These are phyloP conservation scores for Microcaecilia unicolor DNA, from an alignment of 2,797 vertebrate genomes.

Conservation along the genomic window DNA sequence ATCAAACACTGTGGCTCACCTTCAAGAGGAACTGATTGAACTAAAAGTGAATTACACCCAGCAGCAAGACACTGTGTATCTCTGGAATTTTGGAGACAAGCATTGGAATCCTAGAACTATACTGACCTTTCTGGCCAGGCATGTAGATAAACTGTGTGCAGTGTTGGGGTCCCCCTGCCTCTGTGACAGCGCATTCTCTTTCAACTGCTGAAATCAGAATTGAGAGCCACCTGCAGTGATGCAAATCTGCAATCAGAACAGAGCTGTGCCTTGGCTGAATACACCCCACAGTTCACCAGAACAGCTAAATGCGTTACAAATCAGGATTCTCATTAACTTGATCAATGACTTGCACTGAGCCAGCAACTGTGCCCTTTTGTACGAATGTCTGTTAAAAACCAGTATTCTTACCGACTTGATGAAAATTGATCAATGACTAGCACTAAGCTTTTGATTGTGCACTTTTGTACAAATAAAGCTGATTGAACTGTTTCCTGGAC, in stretches of 20 bases:
- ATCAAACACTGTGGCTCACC: too few relatives aligned
- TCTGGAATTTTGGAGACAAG: too few relatives aligned
- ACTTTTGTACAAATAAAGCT: constrained; percentile 11
- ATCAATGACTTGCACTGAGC: constrained; percentile 5
- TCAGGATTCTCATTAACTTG: constrained; percentile 5
- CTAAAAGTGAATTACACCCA: too few relatives aligned
- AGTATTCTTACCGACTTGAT: constrained; percentile 6
- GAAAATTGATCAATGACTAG: constrained; percentile 4
- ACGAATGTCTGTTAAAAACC: constrained; percentile 1
- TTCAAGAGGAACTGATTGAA: too few relatives aligned
- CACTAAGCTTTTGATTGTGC: neutral
- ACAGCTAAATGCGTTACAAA: neutral
- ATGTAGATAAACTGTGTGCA: too few relatives aligned
- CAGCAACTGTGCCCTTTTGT: neutral
- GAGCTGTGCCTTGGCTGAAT: neutral
- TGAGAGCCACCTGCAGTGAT: neutral
- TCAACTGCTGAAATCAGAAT: neutral
- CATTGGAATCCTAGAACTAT: too few relatives aligned
- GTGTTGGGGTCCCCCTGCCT: too few relatives aligned
- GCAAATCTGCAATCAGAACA: neutral
- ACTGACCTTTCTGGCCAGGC: too few relatives aligned
- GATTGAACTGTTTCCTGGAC: constrained; percentile 20
- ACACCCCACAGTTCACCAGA: neutral
- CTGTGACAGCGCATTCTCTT: neutral
- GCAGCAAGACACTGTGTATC: too few relatives aligned